Evolutionary conservation across 2,113 vertebrate genomes (phyloP), one percentile per base, ranked within the genome.

Genomic region (Psilopsiagon aurifrons): DNA sequence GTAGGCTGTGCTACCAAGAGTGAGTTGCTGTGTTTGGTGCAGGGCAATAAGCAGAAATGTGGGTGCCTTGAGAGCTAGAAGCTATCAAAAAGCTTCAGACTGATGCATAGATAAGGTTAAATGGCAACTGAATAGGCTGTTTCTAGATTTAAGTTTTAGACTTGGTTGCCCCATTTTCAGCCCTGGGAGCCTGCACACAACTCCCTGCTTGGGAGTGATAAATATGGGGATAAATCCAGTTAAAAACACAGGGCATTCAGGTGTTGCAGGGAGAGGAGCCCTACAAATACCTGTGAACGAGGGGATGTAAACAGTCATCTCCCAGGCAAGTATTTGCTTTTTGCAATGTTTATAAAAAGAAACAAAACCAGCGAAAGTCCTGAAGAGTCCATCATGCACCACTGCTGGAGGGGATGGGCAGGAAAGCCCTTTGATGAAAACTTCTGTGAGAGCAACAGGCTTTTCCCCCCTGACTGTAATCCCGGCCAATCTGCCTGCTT

Each of bases 391-490:
- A 64, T 24, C 18, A 31, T 5, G 3, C 67, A 29, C 11, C 22
- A 2, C 7, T 41, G 67, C 35, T 73, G 52, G 55, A 51, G 63
- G 28, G 52, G 49, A 83, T 49, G 19, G 59, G 22, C 90, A 93
- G 88, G 78, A 95, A 95, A 94, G n/a, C 47, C 79, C 49, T 92
- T 76, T 73, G 75, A 74, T 67, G 88, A 74, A 92, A 77, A 86
- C 31, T 77, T 80, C 20, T 13, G 54, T 63, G 79, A 66, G 54
- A 83, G 79, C 9, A 1, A 83, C 79, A 92, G 90, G 79, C 54
- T 86, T 88, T 93, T 79, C 63, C 75, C 66, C 52, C 57, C 84
- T 78, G 84, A 66, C 74, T 89, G 55, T 47, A 24, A 43, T 52
- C 94, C 60, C 8, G 7, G 13, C 13, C 66, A 47, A 51, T 66